Percentiles rank a stretch among this genome's conserved stretches.
These are phyloP conservation scores for Antigone vipio DNA, from an alignment of 2,113 vertebrate species.

Conservation along the genomic window DNA sequence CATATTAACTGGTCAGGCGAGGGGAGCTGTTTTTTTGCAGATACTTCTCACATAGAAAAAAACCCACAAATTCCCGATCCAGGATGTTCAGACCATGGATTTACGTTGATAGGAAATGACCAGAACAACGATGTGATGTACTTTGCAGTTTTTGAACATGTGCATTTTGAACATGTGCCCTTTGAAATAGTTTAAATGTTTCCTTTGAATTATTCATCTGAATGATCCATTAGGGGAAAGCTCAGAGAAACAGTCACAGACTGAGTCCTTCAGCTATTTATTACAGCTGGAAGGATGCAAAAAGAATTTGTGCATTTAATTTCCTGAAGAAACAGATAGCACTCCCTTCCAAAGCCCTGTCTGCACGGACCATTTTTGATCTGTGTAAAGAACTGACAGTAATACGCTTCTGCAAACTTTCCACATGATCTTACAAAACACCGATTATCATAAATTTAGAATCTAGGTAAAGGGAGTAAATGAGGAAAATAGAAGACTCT, in stretches of 20 bases:
- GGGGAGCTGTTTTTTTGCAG: not conserved
- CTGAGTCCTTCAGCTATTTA: conserved; percentile 48
- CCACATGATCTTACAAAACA: conserved; percentile 7
- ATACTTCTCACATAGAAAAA: not conserved
- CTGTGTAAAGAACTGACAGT: conserved; percentile 24
- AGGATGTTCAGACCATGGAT: not conserved
- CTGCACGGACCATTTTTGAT: conserved; percentile 33
- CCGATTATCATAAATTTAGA: not conserved
- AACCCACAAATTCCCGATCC: not conserved
- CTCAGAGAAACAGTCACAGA: conserved; percentile 16
- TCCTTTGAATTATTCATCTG: conserved; percentile 46
- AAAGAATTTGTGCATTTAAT: conserved; percentile 52
- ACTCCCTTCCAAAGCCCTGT: conserved; percentile 42
- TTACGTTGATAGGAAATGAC: not conserved
- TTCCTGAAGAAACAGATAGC: conserved; percentile 50
- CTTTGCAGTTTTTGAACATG: not conserved
- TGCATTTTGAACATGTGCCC: not conserved
- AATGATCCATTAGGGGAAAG: conserved; percentile 32
- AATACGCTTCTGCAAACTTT: not conserved
- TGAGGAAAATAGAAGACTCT: not conserved
- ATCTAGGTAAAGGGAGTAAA: conserved; percentile 19
- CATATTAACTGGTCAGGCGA: not conserved
- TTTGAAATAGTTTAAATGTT: conserved; percentile 45
- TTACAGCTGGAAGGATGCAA: conserved; percentile 45
- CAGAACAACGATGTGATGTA: not conserved